Evolutionary conservation across 2,797 vertebrate genomes (phyloP), one percentile per base, ranked within the genome.

Genomic region (Tragopan temminckii): DNA sequence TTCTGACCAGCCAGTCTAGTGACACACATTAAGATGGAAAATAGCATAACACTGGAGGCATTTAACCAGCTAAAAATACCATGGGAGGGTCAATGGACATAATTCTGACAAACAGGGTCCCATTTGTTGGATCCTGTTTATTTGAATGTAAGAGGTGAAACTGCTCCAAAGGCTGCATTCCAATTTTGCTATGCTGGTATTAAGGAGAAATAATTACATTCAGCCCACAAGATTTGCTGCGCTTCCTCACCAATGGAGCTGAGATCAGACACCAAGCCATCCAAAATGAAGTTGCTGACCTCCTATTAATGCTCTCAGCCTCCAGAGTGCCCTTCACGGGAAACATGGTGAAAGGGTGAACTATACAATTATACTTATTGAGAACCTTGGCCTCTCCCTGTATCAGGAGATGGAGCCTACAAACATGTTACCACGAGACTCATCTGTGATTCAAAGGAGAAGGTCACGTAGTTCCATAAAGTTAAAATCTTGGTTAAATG

Each of bases 1-100:
- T 62, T 75, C 57, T 66, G 45, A 82, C 78, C 68, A 82, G 43
- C 36, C 90, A 62, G 80, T 43, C 78, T 59, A 78, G 36, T 66
- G 90, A 71, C 38, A 78, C 61, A 62, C 68, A 77, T 87, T 71
- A 90, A 87, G n/a, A 91, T 43, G 17, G 74, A 91, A 84, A 92
- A 72, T 3, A 78, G 16, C 21, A 2, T 42, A 78, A 91, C 38
- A 43, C 62, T 55, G 33, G n/a, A 87, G 66, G 58, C 72, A 95
- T 89, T 94, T 92, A 82, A 62, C 29, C 58, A 82, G 88, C 90
- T 95, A 95, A 94, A 96, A 92, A 95, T 95, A 95, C 75, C 53
- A 33, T 27, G 27, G 77, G 66, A 87, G 42, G 25, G 81, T 87
- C 79, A 94, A 67, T 2, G 3, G 67, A 79, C 75, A 64, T 72